Percentiles rank a stretch among this genome's conserved stretches.
These are phyloP conservation scores for Cassiopea andromeda DNA, from an alignment of 30 jellyfish, hydroid and myxozoan species.

Conservation along the genomic window DNA sequence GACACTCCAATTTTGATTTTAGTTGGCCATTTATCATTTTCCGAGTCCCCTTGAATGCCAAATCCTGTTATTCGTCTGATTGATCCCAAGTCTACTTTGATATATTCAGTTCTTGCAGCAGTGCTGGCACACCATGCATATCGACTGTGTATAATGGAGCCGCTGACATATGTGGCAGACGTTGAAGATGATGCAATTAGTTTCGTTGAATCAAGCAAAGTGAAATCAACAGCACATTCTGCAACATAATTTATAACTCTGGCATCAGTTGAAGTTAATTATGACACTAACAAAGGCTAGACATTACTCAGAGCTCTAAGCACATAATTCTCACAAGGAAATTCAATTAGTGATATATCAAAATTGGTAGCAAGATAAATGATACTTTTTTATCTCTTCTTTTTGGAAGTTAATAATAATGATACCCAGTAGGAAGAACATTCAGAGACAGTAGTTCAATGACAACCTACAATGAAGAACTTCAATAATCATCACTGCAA, in stretches of 20 bases:
- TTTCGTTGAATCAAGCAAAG: background rate
- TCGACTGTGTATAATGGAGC: slow-evolving; percentile 31
- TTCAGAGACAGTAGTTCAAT: too few relatives aligned
- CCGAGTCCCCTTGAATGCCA: slow-evolving; percentile 61
- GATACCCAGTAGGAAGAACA: too few relatives aligned
- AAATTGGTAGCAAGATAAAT: too few relatives aligned
- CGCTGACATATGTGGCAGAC: background rate
- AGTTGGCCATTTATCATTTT: slow-evolving; percentile 54
- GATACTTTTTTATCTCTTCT: too few relatives aligned
- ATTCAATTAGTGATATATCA: too few relatives aligned
- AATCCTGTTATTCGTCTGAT: slow-evolving; percentile 47
- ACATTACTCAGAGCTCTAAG: too few relatives aligned
- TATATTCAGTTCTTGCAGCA: background rate
- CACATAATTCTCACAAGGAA: too few relatives aligned
- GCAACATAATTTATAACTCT: background rate
- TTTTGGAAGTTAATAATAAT: too few relatives aligned
- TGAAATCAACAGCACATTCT: slow-evolving; percentile 61
- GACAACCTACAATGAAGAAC: too few relatives aligned
- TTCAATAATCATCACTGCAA: too few relatives aligned
- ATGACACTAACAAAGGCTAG: too few relatives aligned
- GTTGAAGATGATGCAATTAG: slow-evolving; percentile 49
- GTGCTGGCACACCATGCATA: slow-evolving; percentile 45
- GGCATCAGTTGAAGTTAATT: too few relatives aligned
- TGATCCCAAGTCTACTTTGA: slow-evolving; percentile 35
- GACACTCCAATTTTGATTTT: slow-evolving; percentile 36